Percentiles rank a stretch among this genome's conserved stretches.
These are phyloP conservation scores for Phoxinus dragarum DNA, from an alignment of 2,797 vertebrate genomes.

Conservation along the genomic window DNA sequence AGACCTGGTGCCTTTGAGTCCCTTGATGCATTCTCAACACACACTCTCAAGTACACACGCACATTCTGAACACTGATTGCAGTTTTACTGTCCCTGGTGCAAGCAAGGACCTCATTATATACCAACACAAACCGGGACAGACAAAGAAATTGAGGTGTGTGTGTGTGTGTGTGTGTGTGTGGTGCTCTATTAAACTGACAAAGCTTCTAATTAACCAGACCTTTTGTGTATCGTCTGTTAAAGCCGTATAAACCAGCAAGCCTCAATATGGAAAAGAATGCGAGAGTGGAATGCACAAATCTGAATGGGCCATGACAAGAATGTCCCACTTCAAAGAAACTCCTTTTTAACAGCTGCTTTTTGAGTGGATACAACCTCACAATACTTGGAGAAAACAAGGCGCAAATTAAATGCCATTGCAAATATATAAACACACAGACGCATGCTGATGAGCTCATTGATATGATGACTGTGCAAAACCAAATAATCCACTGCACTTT, in stretches of 20 bases:
- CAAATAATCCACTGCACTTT: neutral
- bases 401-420: constrained; percentile 27
- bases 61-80: constrained; percentile 58
- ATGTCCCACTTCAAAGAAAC: constrained; percentile 74
- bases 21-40: constrained; percentile 61
- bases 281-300: constrained; percentile 69
- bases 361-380: constrained; percentile 61
- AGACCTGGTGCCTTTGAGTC: constrained; percentile 66
- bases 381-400: constrained; percentile 60
- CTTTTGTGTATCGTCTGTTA: constrained; percentile 77
- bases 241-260: constrained; percentile 72
- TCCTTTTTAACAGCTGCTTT: constrained; percentile 72
- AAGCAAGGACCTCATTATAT: constrained; percentile 72
- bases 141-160: constrained; percentile 54
- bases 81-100: constrained; percentile 69
- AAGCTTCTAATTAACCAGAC: constrained; percentile 80
- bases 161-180: constrained; percentile 47
- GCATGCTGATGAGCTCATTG: neutral
- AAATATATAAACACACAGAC: constrained; percentile 12
- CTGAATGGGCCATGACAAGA: constrained; percentile 71
- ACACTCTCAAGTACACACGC: neutral
- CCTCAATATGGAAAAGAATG: constrained; percentile 70
- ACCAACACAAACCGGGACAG: constrained; percentile 65
- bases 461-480: neutral
- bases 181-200: constrained; percentile 76